A percentile compares a stretch with the other conserved stretches of the same genome.
phyloP scores from a whole-genome alignment of 2,797 vertebrate species.

The Sorex maritimensis region DNA sequence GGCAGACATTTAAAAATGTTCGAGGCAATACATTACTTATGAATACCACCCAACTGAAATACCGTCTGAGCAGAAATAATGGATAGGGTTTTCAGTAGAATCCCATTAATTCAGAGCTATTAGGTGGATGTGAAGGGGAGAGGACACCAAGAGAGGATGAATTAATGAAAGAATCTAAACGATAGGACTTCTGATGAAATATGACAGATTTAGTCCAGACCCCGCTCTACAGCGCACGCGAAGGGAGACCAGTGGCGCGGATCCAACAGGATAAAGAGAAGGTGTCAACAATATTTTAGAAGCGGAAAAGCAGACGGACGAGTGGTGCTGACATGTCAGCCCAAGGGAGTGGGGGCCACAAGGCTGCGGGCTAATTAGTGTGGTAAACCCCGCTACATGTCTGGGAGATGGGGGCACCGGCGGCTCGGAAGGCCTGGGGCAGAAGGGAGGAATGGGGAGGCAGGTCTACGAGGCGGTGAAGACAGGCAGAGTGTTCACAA shows the following conservation, averaged over 20 bases:
- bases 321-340: conserved; percentile 55
- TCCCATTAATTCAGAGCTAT: background rate
- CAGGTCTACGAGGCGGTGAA: background rate
- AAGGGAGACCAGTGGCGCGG: conserved; percentile 29
- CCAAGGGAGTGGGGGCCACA: conserved; percentile 34
- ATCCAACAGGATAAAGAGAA: conserved; percentile 66
- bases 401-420: background rate
- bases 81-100: background rate
- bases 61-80: background rate
- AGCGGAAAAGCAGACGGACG: conserved; percentile 68
- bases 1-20: background rate
- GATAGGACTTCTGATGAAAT: conserved; percentile 41
- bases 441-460: background rate
- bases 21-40: background rate
- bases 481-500: background rate
- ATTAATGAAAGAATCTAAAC: conserved; percentile 36
- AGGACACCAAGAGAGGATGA: conserved; percentile 25
- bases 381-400: background rate
- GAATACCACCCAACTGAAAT: background rate
- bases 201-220: conserved; percentile 62
- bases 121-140: background rate
- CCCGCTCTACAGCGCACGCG: conserved; percentile 29
- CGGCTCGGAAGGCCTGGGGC: background rate
- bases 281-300: conserved; percentile 63
- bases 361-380: background rate